These are phyloP conservation scores for Lasioglossum oenotherae DNA, from an alignment of 2,888 invertebrate genomes.

Conservation along the genomic window DNA sequence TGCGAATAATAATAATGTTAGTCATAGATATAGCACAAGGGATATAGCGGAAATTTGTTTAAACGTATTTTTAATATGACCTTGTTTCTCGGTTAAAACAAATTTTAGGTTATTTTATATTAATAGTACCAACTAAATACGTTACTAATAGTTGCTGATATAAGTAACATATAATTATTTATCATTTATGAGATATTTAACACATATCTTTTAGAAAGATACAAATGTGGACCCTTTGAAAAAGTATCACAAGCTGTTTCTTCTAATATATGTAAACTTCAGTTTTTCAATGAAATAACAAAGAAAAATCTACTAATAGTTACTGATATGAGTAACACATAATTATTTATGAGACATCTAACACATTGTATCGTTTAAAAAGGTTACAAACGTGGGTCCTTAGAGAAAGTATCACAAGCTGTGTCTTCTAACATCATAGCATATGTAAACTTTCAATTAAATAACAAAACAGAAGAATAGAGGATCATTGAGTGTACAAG, in stretches of 20 bases:
- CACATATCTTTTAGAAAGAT: not conserved
- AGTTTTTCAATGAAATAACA: not conserved
- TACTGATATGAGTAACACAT: too few relatives aligned
- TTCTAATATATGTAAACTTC: not conserved
- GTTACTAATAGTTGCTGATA: not conserved
- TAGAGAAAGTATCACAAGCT: not conserved
- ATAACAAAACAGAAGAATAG: not conserved
- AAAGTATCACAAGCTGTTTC: not conserved
- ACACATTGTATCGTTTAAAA: too few relatives aligned
- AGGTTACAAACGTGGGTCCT: too few relatives aligned
- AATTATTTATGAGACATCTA: too few relatives aligned
- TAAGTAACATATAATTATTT: not conserved
- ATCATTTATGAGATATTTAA: not conserved
- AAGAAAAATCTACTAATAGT: not conserved
- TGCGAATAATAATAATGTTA: not conserved
- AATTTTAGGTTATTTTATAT: not conserved
- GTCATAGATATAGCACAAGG: not conserved
- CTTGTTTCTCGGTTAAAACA: not conserved
- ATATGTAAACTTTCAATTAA: not conserved
- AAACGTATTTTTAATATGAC: constrained; percentile 1
- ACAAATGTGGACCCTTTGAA: not conserved
- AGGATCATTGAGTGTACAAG: not conserved
- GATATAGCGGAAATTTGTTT: constrained; percentile 3
- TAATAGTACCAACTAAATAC: not conserved
- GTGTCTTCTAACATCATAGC: not conserved